Evolutionary conservation across 2,797 vertebrate genomes (phyloP).

Genomic region (Rhabdophis nuchalis): DNA sequence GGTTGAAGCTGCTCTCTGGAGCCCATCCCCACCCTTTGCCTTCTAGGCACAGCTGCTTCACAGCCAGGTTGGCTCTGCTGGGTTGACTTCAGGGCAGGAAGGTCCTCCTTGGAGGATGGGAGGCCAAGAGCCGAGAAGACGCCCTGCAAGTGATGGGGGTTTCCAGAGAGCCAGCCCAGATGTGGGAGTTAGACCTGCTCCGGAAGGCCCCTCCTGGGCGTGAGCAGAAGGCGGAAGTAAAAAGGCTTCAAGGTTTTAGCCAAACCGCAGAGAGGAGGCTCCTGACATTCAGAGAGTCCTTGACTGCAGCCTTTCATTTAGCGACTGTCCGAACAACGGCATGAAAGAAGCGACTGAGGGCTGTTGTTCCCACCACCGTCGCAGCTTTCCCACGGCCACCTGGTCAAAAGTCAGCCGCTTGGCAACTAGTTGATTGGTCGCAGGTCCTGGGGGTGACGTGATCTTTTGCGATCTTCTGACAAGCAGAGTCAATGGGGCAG

Average conservation of each 20-base stretch:
- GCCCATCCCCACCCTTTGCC: not conserved
- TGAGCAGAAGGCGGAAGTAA: not conserved
- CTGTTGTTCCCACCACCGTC: no score
- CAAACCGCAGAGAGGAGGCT: not conserved
- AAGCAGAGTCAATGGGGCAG: not conserved
- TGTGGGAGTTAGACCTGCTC: not conserved
- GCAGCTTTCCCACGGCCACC: not conserved
- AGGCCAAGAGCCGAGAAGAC: not conserved
- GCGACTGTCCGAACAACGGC: no score
- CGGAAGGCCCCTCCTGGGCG: not conserved
- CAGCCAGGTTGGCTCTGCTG: not conserved
- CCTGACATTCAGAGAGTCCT: not conserved
- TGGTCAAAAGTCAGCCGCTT: not conserved
- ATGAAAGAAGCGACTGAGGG: not conserved
- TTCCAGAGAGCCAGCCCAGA: not conserved
- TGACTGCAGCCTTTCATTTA: not conserved
- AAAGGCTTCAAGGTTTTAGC: not conserved
- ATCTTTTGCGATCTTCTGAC: not conserved
- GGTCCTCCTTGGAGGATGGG: not conserved
- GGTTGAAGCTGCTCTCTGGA: not conserved
- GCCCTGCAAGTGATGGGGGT: rapidly evolving
- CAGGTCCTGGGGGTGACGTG: no score
- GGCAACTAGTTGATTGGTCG: not conserved
- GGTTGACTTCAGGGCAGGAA: not conserved
- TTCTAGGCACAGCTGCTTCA: not conserved